These are phyloP conservation scores for Hemibagrus guttatus DNA, from an alignment of 2,797 vertebrate genomes.

Conservation along the genomic window DNA sequence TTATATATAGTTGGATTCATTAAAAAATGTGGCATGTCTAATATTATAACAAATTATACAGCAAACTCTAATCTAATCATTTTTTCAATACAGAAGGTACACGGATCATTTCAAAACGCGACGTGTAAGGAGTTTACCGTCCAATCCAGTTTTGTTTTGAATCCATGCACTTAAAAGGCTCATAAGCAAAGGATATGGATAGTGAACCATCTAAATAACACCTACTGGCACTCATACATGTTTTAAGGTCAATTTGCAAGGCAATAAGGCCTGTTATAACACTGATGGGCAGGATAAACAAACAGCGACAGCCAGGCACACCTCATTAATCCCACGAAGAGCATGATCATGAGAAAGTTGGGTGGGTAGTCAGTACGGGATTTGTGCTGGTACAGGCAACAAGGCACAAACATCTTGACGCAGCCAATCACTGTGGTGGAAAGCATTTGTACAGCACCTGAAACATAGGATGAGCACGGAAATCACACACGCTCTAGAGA, in stretches of 20 bases:
- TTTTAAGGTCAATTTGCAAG: not conserved
- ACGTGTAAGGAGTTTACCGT: not conserved
- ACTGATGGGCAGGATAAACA: not conserved
- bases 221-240: not conserved
- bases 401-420: constrained; percentile 88
- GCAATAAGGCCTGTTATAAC: not conserved
- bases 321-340: constrained; percentile 97
- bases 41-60: no score
- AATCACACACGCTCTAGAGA: not conserved
- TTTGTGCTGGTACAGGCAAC: constrained; percentile 93
- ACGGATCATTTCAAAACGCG: not conserved
- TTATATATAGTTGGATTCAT: no score
- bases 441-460: constrained; percentile 95
- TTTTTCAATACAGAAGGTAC: not conserved
- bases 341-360: constrained; percentile 95
- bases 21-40: not conserved
- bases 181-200: not conserved
- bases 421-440: constrained; percentile 92
- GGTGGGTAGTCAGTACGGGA: constrained; percentile 84
- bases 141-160: not conserved
- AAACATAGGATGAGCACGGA: not conserved
- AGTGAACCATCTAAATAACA: not conserved
- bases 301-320: constrained; percentile 53
- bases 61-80: not conserved
- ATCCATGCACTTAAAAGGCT: not conserved